Base-by-base conservation (phyloP, 2,888 invertebrate genomes). In the Philhelius pedissequus region DNA sequence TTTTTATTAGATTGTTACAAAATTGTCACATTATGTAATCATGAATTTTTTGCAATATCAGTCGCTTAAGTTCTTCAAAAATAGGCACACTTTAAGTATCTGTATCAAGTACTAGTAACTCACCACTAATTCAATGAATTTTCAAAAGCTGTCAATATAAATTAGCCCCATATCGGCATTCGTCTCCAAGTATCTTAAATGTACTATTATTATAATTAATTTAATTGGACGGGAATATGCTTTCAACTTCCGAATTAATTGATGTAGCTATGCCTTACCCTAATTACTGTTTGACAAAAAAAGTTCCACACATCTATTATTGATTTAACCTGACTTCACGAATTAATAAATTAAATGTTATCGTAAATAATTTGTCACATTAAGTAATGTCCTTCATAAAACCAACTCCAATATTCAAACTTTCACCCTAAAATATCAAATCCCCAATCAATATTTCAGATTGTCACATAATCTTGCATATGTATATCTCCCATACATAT, bases 371-470 rank as follows among this genome's bases (percentile, higher is more conserved):
- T 50, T 25, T 50, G 25, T 50, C 48, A 50, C n/a, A 32, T 2
- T 56, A 13, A 35, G 15, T 7, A 32, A 54, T 54, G 54, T 54
- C 32, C 30, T 54, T 32, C 11, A 18, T 18, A 32, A 30, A 18
- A 9, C 4, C 3, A 32, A 20, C 35, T 13, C 20, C 7, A 1
- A 6, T 4, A 20, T 5, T 9, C 9, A 9, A 54, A 18, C 3
- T 35, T 35, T 38, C n/a, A 38, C 15, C 38, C 58, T 38, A 22
- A 58, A 56, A 58, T 15, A 25, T 22, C 38, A 58, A 58, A 38
- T 58, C 38, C 58, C 58, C 58, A 60, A 60, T 60, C 58, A 60
- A 38, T 60, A 60, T 60, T 60, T 40, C 38, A 38, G 25, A 38
- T 38, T 38, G 58, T 38, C 9, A 25, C 15, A 40, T 18, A 30